Conservation (phyloP, 1,140 invertebrate genomes). For the Eulimnadia texana region DNA sequence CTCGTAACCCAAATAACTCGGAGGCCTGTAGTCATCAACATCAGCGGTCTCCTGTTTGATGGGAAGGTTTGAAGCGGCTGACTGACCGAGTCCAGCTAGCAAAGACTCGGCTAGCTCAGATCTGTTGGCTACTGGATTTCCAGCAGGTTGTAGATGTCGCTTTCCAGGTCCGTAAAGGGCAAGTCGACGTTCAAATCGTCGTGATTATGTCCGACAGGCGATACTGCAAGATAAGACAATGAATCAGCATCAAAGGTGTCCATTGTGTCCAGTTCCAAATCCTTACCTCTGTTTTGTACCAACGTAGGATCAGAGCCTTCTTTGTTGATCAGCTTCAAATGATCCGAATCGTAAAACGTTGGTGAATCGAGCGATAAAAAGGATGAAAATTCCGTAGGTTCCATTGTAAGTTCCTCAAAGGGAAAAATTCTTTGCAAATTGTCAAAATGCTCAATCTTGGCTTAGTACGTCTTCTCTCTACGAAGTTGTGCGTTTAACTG, state of each 20-base stretch:
- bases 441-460: neutral
- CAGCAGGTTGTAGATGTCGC: constrained; percentile 19
- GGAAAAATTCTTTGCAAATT: neutral
- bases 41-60: neutral
- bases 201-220: neutral
- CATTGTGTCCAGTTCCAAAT: neutral
- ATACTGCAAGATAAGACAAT: constrained; percentile 5
- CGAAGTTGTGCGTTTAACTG: neutral
- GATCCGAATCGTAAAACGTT: neutral
- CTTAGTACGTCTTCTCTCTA: neutral
- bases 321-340: neutral
- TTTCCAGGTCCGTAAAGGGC: constrained; percentile 27
- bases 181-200: constrained; percentile 34
- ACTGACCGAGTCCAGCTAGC: constrained; percentile 14
- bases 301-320: neutral
- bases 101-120: constrained; percentile 8
- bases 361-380: neutral
- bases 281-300: neutral
- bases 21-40: neutral
- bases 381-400: neutral
- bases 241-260: constrained; percentile 25
- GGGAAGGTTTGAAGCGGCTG: constrained; percentile 25
- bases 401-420: neutral
- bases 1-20: constrained; percentile 6
- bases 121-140: constrained; percentile 14